Percentiles rank a stretch among this genome's conserved stretches.
phyloP scores from a whole-genome alignment of 2,113 vertebrate genomes.

The Oceanodroma tethys region DNA sequence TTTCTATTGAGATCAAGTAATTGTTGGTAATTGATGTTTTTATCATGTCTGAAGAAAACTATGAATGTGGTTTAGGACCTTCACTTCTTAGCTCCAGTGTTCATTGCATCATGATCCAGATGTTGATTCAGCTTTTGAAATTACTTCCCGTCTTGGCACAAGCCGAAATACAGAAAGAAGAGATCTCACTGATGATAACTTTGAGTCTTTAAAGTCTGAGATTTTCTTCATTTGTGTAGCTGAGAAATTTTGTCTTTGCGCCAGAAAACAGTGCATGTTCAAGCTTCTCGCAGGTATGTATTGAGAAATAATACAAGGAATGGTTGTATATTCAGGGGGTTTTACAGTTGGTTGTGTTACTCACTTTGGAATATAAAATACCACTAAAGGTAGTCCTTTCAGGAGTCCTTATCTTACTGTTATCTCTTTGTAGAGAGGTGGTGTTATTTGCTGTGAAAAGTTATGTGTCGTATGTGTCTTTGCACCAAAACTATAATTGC shows the following conservation, averaged over 20 bases:
- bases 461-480: neutral
- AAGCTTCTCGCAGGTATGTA: neutral
- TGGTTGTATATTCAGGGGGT: neutral
- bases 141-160: neutral
- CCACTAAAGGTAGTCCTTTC: neutral
- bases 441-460: neutral
- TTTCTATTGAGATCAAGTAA: neutral
- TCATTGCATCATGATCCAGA: constrained; percentile 26
- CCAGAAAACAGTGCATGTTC: neutral
- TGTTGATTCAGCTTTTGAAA: constrained; percentile 41
- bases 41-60: constrained; percentile 6
- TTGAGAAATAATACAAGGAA: neutral
- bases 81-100: neutral
- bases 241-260: constrained; percentile 2
- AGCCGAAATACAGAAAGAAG: neutral
- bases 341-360: neutral
- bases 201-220: neutral
- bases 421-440: neutral
- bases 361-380: neutral
- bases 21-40: constrained; percentile 4
- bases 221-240: constrained; percentile 7
- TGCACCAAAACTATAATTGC: neutral
- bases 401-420: neutral
- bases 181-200: neutral
- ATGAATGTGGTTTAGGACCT: neutral